Evolutionary conservation across 2,113 vertebrate species (phyloP), one percentile per base, ranked within the genome.

Genomic region (Ondatra zibethicus): DNA sequence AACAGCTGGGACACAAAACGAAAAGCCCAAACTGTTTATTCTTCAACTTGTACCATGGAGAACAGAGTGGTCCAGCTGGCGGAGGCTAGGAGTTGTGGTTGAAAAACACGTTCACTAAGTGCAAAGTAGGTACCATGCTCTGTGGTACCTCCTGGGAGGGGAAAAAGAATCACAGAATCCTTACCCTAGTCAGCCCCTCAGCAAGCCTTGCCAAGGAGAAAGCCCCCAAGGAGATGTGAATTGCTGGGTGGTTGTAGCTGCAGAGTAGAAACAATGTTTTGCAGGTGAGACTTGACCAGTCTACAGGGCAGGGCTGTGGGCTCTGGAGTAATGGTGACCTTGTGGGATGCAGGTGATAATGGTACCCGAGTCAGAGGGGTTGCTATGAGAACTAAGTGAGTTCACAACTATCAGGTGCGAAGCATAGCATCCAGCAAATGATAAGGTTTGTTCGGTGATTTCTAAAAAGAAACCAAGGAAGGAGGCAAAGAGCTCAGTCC

Each of bases 11-110:
- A 36, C 33, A 10, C 39, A 55, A 81, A 66, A 66, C 9, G 36
- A 66, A 78, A 87, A 80, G 27, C 0, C 21, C 68, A 90, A 92
- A 88, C 93, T 88, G 29, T 94, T 94, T 76, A 23, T 77, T 93
- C 92, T 87, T 63, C 27, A 78, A 4, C 58, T 5, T 36, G 16
- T n/a, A 42, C 78, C 90, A 7, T 1, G 0, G 84, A 92, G 42
- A 45, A 70, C 42, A 68, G 7, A 33, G 50, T 66, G 39, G 76
- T 61, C 84, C 25, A 50, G 55, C 78, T 6, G 0, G 39, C 10
- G 55, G 70, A 47, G 3, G 12, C 84, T 21, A 36, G 75, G 76
- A 70, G 29, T 0, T 93, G 78, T 66, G 58, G 75, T n/a, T 95
- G 82, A 52, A 85, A 96, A 85, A 73, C 2, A 25, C 55, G 45